A percentile compares a stretch with the other conserved stretches of the same genome.
Evolutionary conservation across 2,113 vertebrate species (phyloP).

Genomic region (Grallaria varia): DNA sequence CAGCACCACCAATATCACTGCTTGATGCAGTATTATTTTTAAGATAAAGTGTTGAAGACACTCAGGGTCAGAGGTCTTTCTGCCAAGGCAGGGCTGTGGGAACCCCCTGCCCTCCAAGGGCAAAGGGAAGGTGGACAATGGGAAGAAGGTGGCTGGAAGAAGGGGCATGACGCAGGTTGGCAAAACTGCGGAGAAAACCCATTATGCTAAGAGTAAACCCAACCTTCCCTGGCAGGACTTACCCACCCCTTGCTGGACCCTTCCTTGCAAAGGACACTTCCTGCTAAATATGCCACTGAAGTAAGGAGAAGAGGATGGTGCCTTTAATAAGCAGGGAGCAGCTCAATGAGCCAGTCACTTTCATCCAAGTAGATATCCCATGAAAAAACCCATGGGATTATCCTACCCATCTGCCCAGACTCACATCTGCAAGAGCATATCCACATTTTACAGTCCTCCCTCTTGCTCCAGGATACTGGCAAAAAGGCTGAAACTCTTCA

Average conservation of each 20-base stretch:
- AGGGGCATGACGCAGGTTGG: background rate
- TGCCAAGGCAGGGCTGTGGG: background rate
- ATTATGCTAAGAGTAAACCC: background rate
- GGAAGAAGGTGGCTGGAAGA: background rate
- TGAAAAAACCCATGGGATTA: background rate
- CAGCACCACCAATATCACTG: background rate
- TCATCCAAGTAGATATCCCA: background rate
- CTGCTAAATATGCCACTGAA: background rate
- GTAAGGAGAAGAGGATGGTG: background rate
- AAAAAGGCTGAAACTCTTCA: background rate
- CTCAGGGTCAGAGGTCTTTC: background rate
- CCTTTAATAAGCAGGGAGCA: background rate
- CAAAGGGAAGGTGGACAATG: background rate
- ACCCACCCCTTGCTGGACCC: no score
- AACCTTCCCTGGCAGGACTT: background rate
- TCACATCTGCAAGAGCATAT: background rate
- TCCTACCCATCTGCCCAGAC: background rate
- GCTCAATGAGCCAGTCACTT: accelerated
- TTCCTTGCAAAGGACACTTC: background rate
- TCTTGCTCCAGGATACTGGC: background rate
- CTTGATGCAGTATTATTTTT: background rate
- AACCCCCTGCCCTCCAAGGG: background rate
- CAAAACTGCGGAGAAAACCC: background rate
- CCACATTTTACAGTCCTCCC: background rate
- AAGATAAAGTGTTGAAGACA: background rate